Conservation (phyloP, 2,113 vertebrate genomes). For the Dromaius novaehollandiae region DNA sequence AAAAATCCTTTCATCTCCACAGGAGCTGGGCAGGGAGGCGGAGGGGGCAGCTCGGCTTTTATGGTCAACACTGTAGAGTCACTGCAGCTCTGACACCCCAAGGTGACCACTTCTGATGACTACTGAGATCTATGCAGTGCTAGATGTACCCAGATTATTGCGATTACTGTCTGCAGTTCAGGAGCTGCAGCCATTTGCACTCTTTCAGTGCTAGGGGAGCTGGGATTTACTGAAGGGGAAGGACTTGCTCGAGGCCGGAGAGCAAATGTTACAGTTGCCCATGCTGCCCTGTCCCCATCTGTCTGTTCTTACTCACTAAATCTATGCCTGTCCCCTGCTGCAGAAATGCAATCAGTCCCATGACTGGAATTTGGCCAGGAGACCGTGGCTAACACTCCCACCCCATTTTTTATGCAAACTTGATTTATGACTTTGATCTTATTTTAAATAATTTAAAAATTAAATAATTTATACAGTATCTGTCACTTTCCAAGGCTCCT, state of each 20-base stretch:
- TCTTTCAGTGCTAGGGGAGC: not conserved
- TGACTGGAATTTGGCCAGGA: conserved; percentile 34
- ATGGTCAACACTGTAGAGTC: not conserved
- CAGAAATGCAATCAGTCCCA: not conserved
- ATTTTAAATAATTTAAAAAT: conserved; percentile 61
- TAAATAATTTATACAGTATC: conserved; percentile 56
- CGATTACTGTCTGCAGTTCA: not conserved
- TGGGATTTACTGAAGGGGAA: not conserved
- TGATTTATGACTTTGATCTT: conserved; percentile 61
- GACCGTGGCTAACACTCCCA: not conserved
- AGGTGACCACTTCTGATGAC: not conserved
- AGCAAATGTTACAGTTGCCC: not conserved
- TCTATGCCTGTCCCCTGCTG: not conserved
- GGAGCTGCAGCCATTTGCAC: not conserved
- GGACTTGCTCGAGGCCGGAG: not conserved
- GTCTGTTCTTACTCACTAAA: not conserved
- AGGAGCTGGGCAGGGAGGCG: not conserved
- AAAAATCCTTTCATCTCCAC: not conserved
- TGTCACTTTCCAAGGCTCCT: conserved; percentile 33
- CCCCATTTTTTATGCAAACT: conserved; percentile 47
- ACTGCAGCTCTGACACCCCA: not conserved
- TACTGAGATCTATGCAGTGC: not conserved
- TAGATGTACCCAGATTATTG: not conserved
- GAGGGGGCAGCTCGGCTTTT: not conserved
- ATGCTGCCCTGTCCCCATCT: not conserved